phyloP scores from a whole-genome alignment of 2,797 vertebrate genomes.

The Sebastes flavidus region DNA sequence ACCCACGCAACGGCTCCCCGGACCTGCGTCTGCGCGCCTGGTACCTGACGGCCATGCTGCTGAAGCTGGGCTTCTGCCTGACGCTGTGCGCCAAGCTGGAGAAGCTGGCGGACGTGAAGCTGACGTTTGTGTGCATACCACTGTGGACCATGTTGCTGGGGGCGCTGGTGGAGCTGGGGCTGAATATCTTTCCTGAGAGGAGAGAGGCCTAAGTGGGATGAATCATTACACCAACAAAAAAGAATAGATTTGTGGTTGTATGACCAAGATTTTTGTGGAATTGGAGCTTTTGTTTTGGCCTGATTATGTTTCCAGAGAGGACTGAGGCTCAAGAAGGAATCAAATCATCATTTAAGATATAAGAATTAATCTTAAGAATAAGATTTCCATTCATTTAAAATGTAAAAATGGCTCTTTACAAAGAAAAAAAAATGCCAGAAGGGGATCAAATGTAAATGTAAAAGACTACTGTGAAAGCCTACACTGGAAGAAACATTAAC shows the following conservation, averaged over 20 bases:
- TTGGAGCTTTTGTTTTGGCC: background rate
- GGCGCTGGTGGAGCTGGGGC: slow-evolving; percentile 90
- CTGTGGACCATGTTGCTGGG: slow-evolving; percentile 92
- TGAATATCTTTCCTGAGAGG: slow-evolving; percentile 89
- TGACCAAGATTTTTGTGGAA: slow-evolving; percentile 7
- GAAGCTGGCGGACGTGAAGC: slow-evolving; percentile 85
- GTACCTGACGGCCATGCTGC: slow-evolving; percentile 93
- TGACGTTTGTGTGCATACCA: slow-evolving; percentile 92
- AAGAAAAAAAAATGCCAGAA: background rate
- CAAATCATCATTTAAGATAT: background rate
- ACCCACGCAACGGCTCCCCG: slow-evolving; percentile 90
- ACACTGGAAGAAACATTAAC: slow-evolving; percentile 43
- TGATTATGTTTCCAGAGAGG: background rate
- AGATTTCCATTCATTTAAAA: background rate
- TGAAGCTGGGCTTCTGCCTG: slow-evolving; percentile 94
- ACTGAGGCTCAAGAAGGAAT: background rate
- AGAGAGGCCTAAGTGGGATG: slow-evolving; percentile 82
- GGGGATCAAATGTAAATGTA: slow-evolving; percentile 8
- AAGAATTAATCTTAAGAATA: slow-evolving; percentile 1
- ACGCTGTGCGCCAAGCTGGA: slow-evolving; percentile 92
- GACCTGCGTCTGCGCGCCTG: slow-evolving; percentile 92
- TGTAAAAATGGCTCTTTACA: background rate
- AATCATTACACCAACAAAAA: background rate
- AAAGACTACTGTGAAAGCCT: slow-evolving; percentile 55
- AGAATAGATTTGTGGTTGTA: background rate